Evolutionary conservation across 2,113 vertebrate species (phyloP), one percentile per base, ranked within the genome.

Genomic region (Asarcornis scutulata): DNA sequence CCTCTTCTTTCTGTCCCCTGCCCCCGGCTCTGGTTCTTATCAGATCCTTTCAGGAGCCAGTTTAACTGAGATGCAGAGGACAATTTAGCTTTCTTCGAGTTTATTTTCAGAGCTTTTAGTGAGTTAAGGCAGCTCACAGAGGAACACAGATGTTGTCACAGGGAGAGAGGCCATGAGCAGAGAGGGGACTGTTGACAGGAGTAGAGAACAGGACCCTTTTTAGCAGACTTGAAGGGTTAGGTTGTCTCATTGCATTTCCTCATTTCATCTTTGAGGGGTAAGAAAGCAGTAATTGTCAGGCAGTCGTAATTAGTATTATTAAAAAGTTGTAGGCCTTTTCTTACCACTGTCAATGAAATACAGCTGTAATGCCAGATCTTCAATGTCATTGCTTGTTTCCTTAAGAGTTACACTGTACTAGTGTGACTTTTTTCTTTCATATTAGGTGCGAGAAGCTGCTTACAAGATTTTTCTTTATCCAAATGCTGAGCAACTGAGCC

Each of bases 391-490:
- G 40, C 40, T 40, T 55, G 4, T 74, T 91, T 87, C 31, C 50
- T 71, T 76, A 40, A 44, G 59, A 86, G 62, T 40, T 32, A 3
- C 23, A 26, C 9, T 63, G 18, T 89, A 40, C 32, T 79, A 40
- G 60, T 80, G 25, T 67, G 42, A 34, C 29, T 21, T 86, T 83
- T 82, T n/a, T 72, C 44, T 91, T 81, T 81, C 11, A 29, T 79
- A 25, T 69, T 74, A 99, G 99, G 98, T 99, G 17, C 98, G 99
- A 90, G 99, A 99, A 97, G 99, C 98, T 32, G 99, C 99, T 75
- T 99, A 99, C 95, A 99, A 98, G 97, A 97, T 99, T 93, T 99
- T 99, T 83, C 98, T 99, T 20, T 99, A 99, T 91, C 99, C 99
- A 13, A 99, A 98, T 18, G 25, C 96, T 55, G 97, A 98, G 17